Percentiles rank a stretch among this genome's conserved stretches.
These are phyloP conservation scores for Oncorhynchus keta DNA, from an alignment of 2,113 vertebrate genomes.

Conservation along the genomic window DNA sequence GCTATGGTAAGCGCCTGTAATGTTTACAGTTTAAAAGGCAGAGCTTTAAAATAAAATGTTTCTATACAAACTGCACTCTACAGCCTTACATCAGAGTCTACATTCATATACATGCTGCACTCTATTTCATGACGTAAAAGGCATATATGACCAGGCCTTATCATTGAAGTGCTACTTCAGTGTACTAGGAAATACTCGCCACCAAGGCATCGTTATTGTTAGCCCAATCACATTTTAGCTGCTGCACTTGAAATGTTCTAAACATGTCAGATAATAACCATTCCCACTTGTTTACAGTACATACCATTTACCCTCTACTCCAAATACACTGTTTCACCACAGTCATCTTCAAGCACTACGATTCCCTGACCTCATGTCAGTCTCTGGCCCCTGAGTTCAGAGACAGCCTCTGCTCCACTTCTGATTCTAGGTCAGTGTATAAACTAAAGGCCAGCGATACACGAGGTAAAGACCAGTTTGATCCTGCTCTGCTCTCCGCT, in stretches of 20 bases:
- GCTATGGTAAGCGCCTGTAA: neutral
- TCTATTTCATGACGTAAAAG: neutral
- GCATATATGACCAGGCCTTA: neutral
- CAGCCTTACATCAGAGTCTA: neutral
- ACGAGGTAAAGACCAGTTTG: too few relatives aligned
- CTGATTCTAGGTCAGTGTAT: neutral
- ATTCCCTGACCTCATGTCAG: too few relatives aligned
- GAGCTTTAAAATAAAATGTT: neutral
- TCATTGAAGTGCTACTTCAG: neutral
- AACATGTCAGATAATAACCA: too few relatives aligned
- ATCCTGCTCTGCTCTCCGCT: too few relatives aligned
- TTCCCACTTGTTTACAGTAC: too few relatives aligned
- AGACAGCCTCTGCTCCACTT: neutral
- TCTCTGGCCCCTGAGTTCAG: neutral
- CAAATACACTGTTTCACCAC: too few relatives aligned
- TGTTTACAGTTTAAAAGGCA: neutral
- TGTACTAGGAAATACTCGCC: neutral
- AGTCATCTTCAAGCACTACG: too few relatives aligned
- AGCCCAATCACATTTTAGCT: neutral
- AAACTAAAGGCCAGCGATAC: too few relatives aligned
- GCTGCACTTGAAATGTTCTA: neutral
- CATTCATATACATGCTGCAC: neutral
- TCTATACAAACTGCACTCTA: neutral
- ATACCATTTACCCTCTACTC: too few relatives aligned
- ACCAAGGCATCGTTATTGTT: neutral